phyloP scores from a whole-genome alignment of 2,797 vertebrate genomes.

The Sebastes glaucus region DNA sequence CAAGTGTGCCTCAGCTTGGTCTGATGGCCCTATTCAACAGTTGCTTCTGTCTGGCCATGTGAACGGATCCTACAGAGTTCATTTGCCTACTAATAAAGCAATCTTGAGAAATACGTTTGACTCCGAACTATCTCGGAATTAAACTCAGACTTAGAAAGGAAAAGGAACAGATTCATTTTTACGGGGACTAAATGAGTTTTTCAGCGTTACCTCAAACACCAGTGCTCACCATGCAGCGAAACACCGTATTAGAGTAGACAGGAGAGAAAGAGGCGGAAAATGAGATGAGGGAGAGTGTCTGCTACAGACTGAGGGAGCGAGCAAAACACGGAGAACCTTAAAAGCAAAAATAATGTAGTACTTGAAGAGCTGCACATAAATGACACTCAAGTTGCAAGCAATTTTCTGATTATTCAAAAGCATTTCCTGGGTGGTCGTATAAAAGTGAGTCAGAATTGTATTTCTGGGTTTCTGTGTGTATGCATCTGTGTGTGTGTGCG shows the following conservation, averaged over 20 bases:
- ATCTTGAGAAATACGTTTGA: conserved; percentile 22
- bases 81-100: conserved; percentile 54
- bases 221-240: not conserved
- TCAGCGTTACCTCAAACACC: not conserved
- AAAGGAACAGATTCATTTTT: conserved; percentile 11
- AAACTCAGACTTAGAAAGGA: conserved; percentile 3
- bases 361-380: conserved; percentile 18
- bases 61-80: conserved; percentile 29
- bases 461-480: not conserved
- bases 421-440: not conserved
- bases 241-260: conserved; percentile 1
- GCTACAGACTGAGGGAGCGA: not conserved
- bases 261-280: conserved; percentile 3
- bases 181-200: conserved; percentile 21
- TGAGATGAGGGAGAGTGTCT: not conserved
- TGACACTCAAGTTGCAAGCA: conserved; percentile 10
- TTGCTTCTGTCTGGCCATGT: conserved; percentile 1
- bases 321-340: not conserved
- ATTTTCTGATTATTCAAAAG: conserved; percentile 30
- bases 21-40: conserved; percentile 24
- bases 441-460: not conserved
- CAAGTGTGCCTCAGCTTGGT: conserved; percentile 46
- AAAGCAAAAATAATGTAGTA: not conserved
- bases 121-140: conserved; percentile 29
- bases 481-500: not conserved